These are phyloP conservation scores for Neoarius graeffei DNA, from an alignment of 2,113 vertebrate species.

Conservation along the genomic window DNA sequence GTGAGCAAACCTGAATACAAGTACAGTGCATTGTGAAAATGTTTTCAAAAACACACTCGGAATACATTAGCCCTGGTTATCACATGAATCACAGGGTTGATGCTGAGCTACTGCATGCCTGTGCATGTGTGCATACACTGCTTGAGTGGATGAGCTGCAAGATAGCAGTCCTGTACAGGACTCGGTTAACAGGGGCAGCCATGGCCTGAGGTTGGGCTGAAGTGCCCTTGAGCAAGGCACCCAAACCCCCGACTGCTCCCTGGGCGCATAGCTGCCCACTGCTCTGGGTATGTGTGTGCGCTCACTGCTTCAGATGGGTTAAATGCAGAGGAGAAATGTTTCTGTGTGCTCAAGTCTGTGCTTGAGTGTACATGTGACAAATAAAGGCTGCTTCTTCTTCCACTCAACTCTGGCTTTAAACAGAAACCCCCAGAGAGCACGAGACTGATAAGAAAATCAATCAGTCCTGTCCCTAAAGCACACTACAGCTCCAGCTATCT, in stretches of 20 bases:
- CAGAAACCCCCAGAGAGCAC: slow-evolving; percentile 5
- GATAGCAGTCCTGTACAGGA: background rate
- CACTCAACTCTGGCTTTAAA: slow-evolving; percentile 9
- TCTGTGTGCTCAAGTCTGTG: too few species aligned
- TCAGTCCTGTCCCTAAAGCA: background rate
- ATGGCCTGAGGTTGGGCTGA: too few species aligned
- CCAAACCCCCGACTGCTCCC: too few species aligned
- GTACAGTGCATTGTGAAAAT: background rate
- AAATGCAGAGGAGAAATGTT: too few species aligned
- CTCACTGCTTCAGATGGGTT: too few species aligned
- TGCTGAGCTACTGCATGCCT: background rate
- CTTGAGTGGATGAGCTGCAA: slow-evolving; percentile 10
- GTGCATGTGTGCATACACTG: background rate
- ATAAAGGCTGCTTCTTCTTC: too few species aligned
- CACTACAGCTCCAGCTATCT: slow-evolving; percentile 6
- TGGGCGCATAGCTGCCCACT: too few species aligned
- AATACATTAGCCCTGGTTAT: background rate
- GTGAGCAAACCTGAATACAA: background rate
- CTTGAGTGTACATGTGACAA: too few species aligned
- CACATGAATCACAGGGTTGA: background rate
- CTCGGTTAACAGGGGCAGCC: background rate
- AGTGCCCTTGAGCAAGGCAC: too few species aligned
- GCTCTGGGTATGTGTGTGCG: too few species aligned
- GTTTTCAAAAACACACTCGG: background rate
- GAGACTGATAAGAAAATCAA: slow-evolving; percentile 25